Evolutionary conservation across 2,888 invertebrate species (phyloP), one percentile per base, ranked within the genome.

Genomic region (Seira sanloemensis): DNA sequence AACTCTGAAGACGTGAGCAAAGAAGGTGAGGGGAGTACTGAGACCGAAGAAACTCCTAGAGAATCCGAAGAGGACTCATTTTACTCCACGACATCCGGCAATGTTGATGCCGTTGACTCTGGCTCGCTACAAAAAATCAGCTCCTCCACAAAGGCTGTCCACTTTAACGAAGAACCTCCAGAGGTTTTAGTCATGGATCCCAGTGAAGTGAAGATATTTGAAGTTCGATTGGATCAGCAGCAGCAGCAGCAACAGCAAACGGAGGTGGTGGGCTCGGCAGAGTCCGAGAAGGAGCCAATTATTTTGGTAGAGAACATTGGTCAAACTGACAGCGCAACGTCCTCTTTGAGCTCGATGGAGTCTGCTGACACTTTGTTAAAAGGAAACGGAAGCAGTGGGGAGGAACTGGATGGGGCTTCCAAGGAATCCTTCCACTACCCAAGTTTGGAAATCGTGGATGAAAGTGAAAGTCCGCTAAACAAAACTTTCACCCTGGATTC

Each of bases 131-230:
- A n/a, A n/a, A n/a, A n/a, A n/a, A n/a, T n/a, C n/a, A n/a, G n/a
- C n/a, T n/a, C n/a, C 19, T 24, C 27, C 4, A 21, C 37, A 0
- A 71, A 37, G 19, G 66, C 50, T 24, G 78, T 78, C 12, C 78
- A 68, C 66, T 78, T 78, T 65, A 65, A 78, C 16, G 71, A 78
- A 65, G 18, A 50, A 1, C 78, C 71, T 1, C 78, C 78, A 25
- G 46, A 78, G 24, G 46, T 78, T 0, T n/a, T n/a, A n/a, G n/a
- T n/a, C n/a, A n/a, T n/a, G n/a, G n/a, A n/a, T n/a, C n/a, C n/a
- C n/a, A n/a, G n/a, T n/a, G n/a, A n/a, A n/a, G n/a, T n/a, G n/a
- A n/a, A n/a, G n/a, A n/a, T n/a, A n/a, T n/a, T n/a, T n/a, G n/a
- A n/a, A n/a, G n/a, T n/a, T n/a, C n/a, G n/a, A n/a, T n/a, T n/a